Conservation (phyloP, 2,113 vertebrate genomes). For the Saimiri boliviensis region DNA sequence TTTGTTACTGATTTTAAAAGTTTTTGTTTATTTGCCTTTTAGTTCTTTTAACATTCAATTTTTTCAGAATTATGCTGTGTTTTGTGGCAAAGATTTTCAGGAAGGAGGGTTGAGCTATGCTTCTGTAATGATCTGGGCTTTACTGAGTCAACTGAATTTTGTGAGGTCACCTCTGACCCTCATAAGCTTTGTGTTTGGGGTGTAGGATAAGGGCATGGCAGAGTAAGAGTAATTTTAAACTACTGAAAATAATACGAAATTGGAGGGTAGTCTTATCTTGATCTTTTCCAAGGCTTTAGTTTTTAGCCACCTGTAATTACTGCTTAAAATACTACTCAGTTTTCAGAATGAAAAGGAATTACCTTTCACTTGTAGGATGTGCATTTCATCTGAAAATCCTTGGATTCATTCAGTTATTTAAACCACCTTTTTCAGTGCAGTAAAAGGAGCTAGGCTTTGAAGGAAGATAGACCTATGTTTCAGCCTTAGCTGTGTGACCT, state of each 20-base stretch:
- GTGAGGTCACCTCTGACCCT: not conserved
- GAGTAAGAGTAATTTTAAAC: not conserved
- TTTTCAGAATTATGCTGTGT: conserved; percentile 9
- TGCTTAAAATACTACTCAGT: not conserved
- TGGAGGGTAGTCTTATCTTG: not conserved
- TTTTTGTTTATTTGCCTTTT: not conserved
- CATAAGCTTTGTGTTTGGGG: not conserved
- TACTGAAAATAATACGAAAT: not conserved
- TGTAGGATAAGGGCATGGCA: not conserved
- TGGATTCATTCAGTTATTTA: not conserved
- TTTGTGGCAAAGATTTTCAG: conserved; percentile 10
- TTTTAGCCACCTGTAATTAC: not conserved
- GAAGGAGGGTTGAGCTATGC: not conserved
- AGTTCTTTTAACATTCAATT: not conserved
- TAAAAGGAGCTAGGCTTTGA: not conserved
- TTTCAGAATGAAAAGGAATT: not conserved
- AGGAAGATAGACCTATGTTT: not conserved
- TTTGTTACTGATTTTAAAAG: not conserved
- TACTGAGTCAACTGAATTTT: not conserved
- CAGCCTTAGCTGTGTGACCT: not conserved
- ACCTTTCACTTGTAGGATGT: not conserved
- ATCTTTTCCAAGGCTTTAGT: not conserved
- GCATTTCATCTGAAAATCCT: not conserved
- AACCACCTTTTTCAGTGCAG: not conserved
- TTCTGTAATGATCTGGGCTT: not conserved